Evolutionary conservation across 2,797 vertebrate species (phyloP).

Genomic region (Coilia nasus): DNA sequence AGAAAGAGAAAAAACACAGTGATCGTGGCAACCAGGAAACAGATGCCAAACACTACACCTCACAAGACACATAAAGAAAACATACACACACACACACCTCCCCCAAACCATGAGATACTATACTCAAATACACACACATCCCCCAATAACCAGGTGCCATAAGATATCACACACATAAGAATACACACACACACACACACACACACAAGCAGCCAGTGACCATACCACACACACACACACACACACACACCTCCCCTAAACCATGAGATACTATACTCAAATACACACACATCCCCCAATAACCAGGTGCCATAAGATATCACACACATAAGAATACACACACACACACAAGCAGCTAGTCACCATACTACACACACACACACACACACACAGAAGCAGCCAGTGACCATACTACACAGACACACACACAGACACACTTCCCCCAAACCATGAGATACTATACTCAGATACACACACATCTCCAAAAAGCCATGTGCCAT

Average conservation of each 20-base stretch:
- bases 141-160: not conserved
- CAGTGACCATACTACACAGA: not conserved
- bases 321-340: not conserved
- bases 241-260: not conserved
- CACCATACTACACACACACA: too few relatives aligned
- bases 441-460: not conserved
- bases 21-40: conserved; percentile 14
- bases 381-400: conserved; percentile 14
- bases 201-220: too few relatives aligned
- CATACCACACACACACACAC: too few relatives aligned
- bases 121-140: too few relatives aligned
- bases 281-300: not conserved
- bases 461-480: too few relatives aligned
- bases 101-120: not conserved
- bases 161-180: not conserved
- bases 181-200: not conserved
- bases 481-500: not conserved
- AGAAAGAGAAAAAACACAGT: not conserved
- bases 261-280: too few relatives aligned
- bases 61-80: not conserved
- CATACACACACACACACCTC: not conserved
- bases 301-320: not conserved
- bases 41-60: conserved; percentile 7
- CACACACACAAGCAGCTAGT: too few relatives aligned
- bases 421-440: not conserved